Evolutionary conservation across 1,140 invertebrate genomes (phyloP), one percentile per base, ranked within the genome.

Genomic region (Drosophila tristis): DNA sequence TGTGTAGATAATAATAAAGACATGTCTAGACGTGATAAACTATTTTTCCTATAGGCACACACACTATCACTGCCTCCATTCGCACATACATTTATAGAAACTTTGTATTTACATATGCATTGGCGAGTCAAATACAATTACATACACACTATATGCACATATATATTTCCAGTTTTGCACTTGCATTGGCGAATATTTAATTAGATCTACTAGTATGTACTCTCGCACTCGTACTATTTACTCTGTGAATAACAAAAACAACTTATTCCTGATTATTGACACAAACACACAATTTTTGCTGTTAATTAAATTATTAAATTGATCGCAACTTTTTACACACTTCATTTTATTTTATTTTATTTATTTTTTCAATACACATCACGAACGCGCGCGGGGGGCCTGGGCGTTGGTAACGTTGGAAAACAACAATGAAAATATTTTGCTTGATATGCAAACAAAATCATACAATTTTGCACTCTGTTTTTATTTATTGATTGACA

Each of bases 21-120:
- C 61, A 60, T 60, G 81, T 86, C 81, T 86, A 86, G 81, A 86
- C 81, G 74, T 68, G 78, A 86, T 86, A 81, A 86, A 86, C 82
- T 78, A 85, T 81, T 64, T 77, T 67, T 53, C 39, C 56, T 61
- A 53, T 56, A 60, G 57, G 35, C 35, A 11, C 11, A 39, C 31
- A 35, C 9, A 35, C 29, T 3, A 39, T 3, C 0, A 39, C 35
- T 43, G 53, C 15, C 50, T 26, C n/a, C 51, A n/a, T 29, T 25
- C n/a, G n/a, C 26, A 9, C 29, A 29, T 47, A 42, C 16, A 13
- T 13, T 2, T 45, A 45, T 16, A 29, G 9, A 5, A 42, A 15
- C 16, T 39, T 45, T 23, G n/a, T 42, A 35, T 55, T 29, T 47
- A 44, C 48, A 71, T 43, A 48, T 76, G 64, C 29, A 44, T 35